Conservation (phyloP, 1,140 invertebrate genomes). For the Ips nitidus region DNA sequence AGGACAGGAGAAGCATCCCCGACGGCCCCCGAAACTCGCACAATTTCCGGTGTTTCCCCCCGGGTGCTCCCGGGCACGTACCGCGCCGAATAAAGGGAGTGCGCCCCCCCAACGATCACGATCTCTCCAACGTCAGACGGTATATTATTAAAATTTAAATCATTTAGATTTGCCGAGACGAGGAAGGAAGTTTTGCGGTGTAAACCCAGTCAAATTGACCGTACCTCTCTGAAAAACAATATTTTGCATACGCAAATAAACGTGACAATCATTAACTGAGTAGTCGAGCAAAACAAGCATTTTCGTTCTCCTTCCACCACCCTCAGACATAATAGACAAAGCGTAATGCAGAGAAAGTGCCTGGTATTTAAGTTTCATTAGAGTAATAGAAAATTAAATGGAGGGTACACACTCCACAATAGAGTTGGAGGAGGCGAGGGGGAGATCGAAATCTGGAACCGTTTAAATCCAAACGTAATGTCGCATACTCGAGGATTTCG, state of each 20-base stretch:
- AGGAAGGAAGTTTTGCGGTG: not conserved
- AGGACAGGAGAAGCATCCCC: conserved; percentile 16
- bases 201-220: not conserved
- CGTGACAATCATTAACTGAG: no score
- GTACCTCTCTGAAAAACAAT: no score
- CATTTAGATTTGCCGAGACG: conserved; percentile 7
- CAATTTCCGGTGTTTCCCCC: conserved; percentile 29
- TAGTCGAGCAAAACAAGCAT: no score
- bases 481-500: conserved; percentile 9
- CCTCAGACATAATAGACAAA: not conserved
- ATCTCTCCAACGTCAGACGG: conserved; percentile 6
- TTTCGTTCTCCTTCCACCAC: no score
- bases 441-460: not conserved
- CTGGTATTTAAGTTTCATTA: not conserved
- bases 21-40: conserved; percentile 24
- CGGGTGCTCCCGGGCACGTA: conserved; percentile 10
- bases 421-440: not conserved
- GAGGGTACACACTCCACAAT: not conserved
- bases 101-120: not conserved
- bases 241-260: no score
- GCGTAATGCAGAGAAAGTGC: not conserved
- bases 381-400: not conserved
- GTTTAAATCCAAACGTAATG: conserved; percentile 10
- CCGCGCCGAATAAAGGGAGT: conserved; percentile 27
- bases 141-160: conserved; percentile 26